Evolutionary conservation across 2,113 vertebrate genomes (phyloP).

Genomic region (Lophotis ruficrista): DNA sequence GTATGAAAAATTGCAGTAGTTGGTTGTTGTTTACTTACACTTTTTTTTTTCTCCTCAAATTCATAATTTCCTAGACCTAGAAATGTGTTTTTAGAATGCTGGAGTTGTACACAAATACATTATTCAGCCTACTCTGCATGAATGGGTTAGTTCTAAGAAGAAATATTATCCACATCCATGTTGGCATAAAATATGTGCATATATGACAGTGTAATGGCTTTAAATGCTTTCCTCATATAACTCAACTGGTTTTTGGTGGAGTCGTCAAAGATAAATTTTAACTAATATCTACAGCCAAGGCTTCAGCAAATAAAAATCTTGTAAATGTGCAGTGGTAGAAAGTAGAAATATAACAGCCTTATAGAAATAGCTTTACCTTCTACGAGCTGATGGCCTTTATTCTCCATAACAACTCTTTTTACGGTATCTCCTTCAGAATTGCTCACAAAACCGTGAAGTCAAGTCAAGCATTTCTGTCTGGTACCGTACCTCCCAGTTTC

Average conservation of each 20-base stretch:
- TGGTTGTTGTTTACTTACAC: neutral
- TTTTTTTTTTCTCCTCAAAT: neutral
- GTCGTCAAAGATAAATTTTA: neutral
- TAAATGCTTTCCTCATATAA: neutral
- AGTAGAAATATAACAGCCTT: neutral
- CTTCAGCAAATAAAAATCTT: neutral
- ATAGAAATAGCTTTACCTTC: neutral
- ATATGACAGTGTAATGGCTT: neutral
- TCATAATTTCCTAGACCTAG: neutral
- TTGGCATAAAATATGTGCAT: neutral
- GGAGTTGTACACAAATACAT: neutral
- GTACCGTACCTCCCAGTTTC: neutral
- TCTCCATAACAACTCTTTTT: neutral
- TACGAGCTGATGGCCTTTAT: neutral
- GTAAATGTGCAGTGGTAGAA: neutral
- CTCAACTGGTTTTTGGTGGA: neutral
- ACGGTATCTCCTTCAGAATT: neutral
- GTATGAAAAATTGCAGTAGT: neutral
- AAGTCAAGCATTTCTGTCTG: neutral
- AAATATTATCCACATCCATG: neutral
- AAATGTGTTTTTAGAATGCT: neutral
- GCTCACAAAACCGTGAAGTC: neutral
- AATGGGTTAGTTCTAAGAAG: neutral
- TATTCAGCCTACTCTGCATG: neutral
- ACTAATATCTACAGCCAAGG: neutral